Conservation (phyloP, 2,113 vertebrate species). For the Syngnathoides biaculeatus region DNA sequence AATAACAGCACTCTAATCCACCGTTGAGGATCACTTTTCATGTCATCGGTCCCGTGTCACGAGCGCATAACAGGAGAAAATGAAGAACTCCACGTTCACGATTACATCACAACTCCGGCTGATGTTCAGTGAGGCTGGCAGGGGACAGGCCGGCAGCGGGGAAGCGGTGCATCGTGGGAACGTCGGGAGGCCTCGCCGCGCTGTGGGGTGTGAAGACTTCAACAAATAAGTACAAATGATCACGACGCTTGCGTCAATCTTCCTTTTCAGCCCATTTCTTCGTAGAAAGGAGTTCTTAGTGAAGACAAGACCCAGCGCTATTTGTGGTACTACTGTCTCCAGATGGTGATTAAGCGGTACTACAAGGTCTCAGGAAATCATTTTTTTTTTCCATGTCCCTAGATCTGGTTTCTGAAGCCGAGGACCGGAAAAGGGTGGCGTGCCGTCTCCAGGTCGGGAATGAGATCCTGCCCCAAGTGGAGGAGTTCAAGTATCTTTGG, state of each 20-base stretch:
- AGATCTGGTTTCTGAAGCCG: too few relatives aligned
- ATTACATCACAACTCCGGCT: conserved; percentile 25
- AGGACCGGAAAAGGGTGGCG: too few relatives aligned
- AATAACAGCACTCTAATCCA: conserved; percentile 34
- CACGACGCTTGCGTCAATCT: neutral
- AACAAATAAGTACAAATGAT: neutral
- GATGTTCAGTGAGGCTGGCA: conserved; percentile 44
- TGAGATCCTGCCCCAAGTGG: too few relatives aligned
- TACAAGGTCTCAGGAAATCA: conserved; percentile 11
- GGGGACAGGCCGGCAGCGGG: conserved; percentile 22
- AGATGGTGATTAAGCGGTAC: conserved; percentile 17
- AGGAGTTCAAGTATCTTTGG: too few relatives aligned
- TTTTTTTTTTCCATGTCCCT: too few relatives aligned
- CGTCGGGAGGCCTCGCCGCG: conserved; percentile 30
- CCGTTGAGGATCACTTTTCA: conserved; percentile 23
- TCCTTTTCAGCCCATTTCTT: neutral
- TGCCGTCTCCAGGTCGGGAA: too few relatives aligned
- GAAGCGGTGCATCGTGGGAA: conserved; percentile 61
- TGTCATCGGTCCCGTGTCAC: neutral
- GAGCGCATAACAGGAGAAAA: neutral
- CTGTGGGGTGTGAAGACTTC: conserved; percentile 2
- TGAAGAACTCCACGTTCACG: too few relatives aligned
- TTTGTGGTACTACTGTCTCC: conserved; percentile 11
- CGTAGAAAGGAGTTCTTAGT: neutral
- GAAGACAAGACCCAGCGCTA: neutral